Conservation (phyloP, 1,140 invertebrate genomes). For the Aricia agestis region DNA sequence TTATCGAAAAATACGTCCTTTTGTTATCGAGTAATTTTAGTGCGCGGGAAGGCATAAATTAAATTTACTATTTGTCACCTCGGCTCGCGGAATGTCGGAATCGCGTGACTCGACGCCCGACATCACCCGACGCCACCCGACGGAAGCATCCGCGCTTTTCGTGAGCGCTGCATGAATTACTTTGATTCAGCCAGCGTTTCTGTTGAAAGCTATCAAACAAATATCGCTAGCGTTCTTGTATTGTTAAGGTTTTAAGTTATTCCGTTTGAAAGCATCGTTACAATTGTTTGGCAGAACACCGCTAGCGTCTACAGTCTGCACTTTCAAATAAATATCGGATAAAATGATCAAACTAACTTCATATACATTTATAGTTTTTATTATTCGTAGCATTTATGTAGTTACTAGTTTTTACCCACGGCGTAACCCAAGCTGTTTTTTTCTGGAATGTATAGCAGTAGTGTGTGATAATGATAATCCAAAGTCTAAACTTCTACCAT, state of each 20-base stretch:
- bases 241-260: slow-evolving; percentile 3
- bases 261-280: not conserved
- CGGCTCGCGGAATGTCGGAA: slow-evolving; percentile 59
- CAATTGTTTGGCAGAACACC: not conserved
- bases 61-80: slow-evolving; percentile 71
- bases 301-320: not conserved
- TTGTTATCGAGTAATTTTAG: slow-evolving; percentile 45
- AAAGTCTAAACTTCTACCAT: no score
- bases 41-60: slow-evolving; percentile 60
- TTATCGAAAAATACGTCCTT: slow-evolving; percentile 22
- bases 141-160: slow-evolving; percentile 50
- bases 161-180: slow-evolving; percentile 68
- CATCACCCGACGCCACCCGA: slow-evolving; percentile 20
- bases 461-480: no score
- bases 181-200: slow-evolving; percentile 49
- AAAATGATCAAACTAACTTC: no score
- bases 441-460: no score
- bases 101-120: slow-evolving; percentile 50
- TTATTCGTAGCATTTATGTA: no score
- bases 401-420: no score
- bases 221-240: slow-evolving; percentile 48
- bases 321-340: no score
- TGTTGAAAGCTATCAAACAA: slow-evolving; percentile 54
- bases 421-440: no score
- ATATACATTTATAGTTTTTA: no score